Base-by-base conservation (phyloP, 2,888 invertebrate species). In the Eutolmus rufibarbis region DNA sequence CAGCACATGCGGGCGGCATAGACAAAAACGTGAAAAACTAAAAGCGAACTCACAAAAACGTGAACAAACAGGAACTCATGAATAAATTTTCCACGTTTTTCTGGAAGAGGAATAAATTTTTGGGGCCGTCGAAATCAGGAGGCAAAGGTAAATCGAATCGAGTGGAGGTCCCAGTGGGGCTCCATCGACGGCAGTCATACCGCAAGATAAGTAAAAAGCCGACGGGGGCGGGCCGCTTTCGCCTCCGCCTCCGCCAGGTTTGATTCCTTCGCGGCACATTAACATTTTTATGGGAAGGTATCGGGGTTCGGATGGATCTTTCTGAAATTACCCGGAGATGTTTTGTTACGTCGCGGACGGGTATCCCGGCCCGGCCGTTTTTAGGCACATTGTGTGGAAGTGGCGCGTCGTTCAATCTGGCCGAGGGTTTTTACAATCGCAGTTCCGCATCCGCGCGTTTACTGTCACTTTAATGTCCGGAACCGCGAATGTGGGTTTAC, bases 61-160 rank as follows among this genome's bases (percentile, higher is more conserved):
- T 37, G 76, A 76, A 37, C 76, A 76, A 76, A 76, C 76, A 76
- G 76, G 76, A 76, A 76, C 76, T 37, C 76, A 76, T 76, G 76
- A 76, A 76, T 76, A 76, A 76, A 76, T 76, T 76, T 76, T 76
- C 34, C 76, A 76, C 37, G 76, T 76, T 76, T 76, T 76, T 76
- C 37, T 34, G 19, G 19, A 76, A 76, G 37, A n/a, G 37, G 34
- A 76, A 76, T 76, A 76, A 76, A 76, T 76, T 76, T 28, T n/a
- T 37, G 34, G 34, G 37, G 19, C 76, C 76, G 76, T 76, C 76
- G 16, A 37, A 76, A 76, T 76, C 76, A 76, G 76, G 37, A 76
- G 76, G 76, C n/a, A 76, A 76, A 76, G 76, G 37, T 76, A 76
- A 76, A 76, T 37, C 76, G 76, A 76, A 76, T 76, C 37, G 37